phyloP scores from a whole-genome alignment of 2,113 vertebrate genomes.

The Semicossyphus pulcher region DNA sequence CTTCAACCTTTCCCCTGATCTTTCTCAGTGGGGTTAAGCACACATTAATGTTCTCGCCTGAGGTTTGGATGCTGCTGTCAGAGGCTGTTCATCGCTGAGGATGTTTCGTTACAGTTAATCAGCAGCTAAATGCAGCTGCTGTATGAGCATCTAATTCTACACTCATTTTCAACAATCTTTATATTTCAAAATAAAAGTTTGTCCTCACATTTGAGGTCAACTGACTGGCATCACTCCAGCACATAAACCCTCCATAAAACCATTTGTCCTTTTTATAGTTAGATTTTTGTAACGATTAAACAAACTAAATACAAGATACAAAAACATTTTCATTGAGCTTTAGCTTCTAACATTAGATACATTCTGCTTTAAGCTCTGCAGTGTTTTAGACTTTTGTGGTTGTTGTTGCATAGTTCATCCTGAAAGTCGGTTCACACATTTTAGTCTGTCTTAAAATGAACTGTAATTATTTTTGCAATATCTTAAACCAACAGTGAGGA shows the following conservation, averaged over 20 bases:
- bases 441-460: no score
- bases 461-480: no score
- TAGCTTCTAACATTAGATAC: no score
- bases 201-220: not conserved
- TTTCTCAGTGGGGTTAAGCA: slow-evolving; percentile 4
- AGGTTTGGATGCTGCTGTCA: not conserved
- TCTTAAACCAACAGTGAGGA: no score
- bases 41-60: not conserved
- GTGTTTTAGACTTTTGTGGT: no score
- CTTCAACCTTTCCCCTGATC: slow-evolving; percentile 22
- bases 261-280: no score
- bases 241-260: not conserved
- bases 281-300: no score
- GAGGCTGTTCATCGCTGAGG: not conserved
- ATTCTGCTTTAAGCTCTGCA: no score
- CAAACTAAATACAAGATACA: no score
- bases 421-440: no score
- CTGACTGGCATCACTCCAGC: not conserved
- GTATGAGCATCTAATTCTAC: not conserved
- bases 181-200: not conserved
- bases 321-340: no score
- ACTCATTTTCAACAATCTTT: not conserved
- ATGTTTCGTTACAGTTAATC: not conserved
- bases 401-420: no score
- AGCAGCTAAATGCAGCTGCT: not conserved